A percentile compares a stretch with the other conserved stretches of the same genome.
phyloP scores from a whole-genome alignment of 2,113 vertebrate genomes.

The Phyllostomus hastatus region DNA sequence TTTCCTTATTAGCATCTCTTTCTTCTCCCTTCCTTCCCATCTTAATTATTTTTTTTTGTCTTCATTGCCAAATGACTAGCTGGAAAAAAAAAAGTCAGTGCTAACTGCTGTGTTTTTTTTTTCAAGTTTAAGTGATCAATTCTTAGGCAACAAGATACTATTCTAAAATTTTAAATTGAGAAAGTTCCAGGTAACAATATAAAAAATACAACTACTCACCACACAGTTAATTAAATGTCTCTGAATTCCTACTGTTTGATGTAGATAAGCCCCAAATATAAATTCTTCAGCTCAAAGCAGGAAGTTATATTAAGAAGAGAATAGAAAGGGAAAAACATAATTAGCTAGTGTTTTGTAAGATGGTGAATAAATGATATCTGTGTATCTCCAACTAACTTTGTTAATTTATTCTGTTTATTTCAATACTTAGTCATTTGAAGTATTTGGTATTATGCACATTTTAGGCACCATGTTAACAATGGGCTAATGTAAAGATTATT shows the following conservation, averaged over 20 bases:
- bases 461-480: not conserved
- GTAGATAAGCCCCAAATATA: constrained; percentile 23
- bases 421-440: not conserved
- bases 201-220: not conserved
- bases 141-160: not conserved
- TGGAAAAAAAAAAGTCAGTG: not conserved
- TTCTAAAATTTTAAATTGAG: constrained; percentile 23
- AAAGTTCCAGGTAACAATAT: not conserved
- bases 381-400: not conserved
- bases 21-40: not conserved
- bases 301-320: constrained; percentile 24
- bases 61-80: constrained; percentile 30
- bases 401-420: not conserved
- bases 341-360: constrained; percentile 28
- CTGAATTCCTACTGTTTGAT: constrained; percentile 16
- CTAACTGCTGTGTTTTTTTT: not conserved
- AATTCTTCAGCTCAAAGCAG: constrained; percentile 21
- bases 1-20: constrained; percentile 40
- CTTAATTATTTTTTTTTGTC: not conserved
- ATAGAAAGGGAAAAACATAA: constrained; percentile 42
- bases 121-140: not conserved
- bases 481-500: not conserved
- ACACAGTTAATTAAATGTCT: constrained; percentile 45
- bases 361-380: not conserved
- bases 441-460: not conserved